Conservation (phyloP, 2,888 invertebrate species). For the Pammene fasciana region DNA sequence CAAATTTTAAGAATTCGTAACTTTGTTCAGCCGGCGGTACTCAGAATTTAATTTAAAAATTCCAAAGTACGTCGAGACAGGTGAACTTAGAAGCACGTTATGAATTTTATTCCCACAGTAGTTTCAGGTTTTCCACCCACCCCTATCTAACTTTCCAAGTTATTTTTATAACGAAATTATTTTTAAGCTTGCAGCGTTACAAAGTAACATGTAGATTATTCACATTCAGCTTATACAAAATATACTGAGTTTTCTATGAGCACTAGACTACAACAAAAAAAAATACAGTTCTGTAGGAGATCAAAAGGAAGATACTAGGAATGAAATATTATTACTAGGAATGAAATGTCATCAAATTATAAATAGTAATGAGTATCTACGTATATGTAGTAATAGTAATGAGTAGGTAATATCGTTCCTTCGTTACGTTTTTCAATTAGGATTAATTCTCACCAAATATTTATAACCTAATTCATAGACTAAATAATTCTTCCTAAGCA, state of each 20-base stretch:
- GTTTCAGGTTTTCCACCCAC: conserved; percentile 78
- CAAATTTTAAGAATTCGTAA: conserved; percentile 79
- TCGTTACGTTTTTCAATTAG: no score
- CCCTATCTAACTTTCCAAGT: conserved; percentile 71
- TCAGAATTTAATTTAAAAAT: conserved; percentile 83
- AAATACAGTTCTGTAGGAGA: not conserved
- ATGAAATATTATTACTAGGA: not conserved
- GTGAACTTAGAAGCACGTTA: conserved; percentile 82
- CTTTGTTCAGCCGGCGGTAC: conserved; percentile 73
- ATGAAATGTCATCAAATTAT: not conserved
- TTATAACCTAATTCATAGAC: not conserved
- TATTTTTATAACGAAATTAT: conserved; percentile 57
- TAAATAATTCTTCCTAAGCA: not conserved
- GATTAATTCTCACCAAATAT: no score
- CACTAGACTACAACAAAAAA: not conserved
- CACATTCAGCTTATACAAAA: not conserved
- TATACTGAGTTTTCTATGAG: not conserved
- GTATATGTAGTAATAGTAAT: no score
- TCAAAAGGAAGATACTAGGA: not conserved
- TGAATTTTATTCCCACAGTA: conserved; percentile 75
- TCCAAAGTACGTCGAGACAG: conserved; percentile 82
- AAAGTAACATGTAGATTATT: conserved; percentile 4
- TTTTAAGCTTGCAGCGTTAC: conserved; percentile 3
- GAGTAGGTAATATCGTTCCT: no score
- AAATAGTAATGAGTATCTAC: no score